These are phyloP conservation scores for Gasteruption jaculator DNA, from an alignment of 2,888 invertebrate genomes.

Conservation along the genomic window DNA sequence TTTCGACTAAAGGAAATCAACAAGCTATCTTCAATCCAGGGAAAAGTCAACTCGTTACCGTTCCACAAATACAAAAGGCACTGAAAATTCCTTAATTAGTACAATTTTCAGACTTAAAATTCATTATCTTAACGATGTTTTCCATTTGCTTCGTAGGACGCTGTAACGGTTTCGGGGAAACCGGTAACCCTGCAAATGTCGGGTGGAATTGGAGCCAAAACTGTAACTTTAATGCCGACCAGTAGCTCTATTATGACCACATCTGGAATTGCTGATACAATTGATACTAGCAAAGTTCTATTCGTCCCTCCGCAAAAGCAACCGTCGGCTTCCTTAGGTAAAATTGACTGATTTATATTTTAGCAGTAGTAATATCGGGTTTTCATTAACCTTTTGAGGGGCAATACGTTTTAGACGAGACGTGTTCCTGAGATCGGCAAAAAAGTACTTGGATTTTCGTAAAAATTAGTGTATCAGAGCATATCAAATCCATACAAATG, in stretches of 20 bases:
- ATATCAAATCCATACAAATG: no score
- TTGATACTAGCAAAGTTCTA: slow-evolving; percentile 46
- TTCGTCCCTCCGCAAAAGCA: slow-evolving; percentile 53
- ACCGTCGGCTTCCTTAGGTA: slow-evolving; percentile 56
- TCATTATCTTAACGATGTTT: background rate
- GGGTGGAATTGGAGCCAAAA: slow-evolving; percentile 58
- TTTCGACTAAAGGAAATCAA: slow-evolving; percentile 56
- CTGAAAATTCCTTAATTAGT: slow-evolving; percentile 34
- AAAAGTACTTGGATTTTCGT: no score
- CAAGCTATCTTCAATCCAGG: slow-evolving; percentile 45
- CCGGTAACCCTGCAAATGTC: slow-evolving; percentile 70
- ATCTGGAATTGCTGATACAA: slow-evolving; percentile 36
- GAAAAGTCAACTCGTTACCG: slow-evolving; percentile 46
- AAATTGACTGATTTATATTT: no score
- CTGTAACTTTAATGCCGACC: slow-evolving; percentile 60
- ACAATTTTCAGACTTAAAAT: background rate
- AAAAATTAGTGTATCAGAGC: no score
- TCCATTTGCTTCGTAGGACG: slow-evolving; percentile 50
- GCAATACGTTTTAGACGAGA: no score
- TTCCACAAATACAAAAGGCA: slow-evolving; percentile 47
- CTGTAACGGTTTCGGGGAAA: slow-evolving; percentile 66
- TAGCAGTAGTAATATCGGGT: no score
- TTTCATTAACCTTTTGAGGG: no score
- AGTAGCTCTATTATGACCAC: slow-evolving; percentile 45
- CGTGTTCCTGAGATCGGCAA: no score